These are phyloP conservation scores for Nothocercus julius DNA, from an alignment of 2,113 vertebrate species.

Conservation along the genomic window DNA sequence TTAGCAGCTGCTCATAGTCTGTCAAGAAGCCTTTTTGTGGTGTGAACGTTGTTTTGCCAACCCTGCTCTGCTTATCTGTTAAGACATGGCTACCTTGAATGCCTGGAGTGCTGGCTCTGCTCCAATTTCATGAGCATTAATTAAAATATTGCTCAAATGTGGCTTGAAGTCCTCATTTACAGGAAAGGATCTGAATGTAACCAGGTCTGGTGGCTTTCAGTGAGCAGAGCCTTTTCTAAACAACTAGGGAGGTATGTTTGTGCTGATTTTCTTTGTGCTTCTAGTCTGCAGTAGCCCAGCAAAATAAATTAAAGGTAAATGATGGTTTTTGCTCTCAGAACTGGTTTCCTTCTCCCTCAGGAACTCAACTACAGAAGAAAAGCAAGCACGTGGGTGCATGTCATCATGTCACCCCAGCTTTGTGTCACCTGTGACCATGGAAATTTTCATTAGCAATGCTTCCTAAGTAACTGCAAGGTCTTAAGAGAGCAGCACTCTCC, in stretches of 20 bases:
- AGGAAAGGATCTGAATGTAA: background rate
- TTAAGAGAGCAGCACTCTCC: background rate
- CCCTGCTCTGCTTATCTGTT: accelerated
- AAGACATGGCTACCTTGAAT: background rate
- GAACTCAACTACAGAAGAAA: background rate
- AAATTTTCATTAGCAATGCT: background rate
- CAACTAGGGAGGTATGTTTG: background rate
- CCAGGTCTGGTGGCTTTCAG: background rate
- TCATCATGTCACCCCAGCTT: background rate
- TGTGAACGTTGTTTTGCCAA: accelerated
- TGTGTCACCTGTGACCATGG: background rate
- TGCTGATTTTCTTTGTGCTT: background rate
- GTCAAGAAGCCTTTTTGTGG: background rate
- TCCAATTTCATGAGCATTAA: background rate
- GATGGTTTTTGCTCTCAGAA: background rate
- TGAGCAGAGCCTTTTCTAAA: accelerated
- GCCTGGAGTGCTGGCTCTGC: background rate
- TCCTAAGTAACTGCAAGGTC: background rate
- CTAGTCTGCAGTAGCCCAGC: background rate
- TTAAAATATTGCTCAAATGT: background rate
- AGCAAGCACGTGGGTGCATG: accelerated
- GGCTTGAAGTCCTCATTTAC: background rate
- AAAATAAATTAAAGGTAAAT: background rate
- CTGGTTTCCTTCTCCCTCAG: background rate
- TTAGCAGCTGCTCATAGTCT: background rate